These are phyloP conservation scores for Helicoverpa armigera DNA, from an alignment of 1,140 invertebrate genomes.

Conservation along the genomic window DNA sequence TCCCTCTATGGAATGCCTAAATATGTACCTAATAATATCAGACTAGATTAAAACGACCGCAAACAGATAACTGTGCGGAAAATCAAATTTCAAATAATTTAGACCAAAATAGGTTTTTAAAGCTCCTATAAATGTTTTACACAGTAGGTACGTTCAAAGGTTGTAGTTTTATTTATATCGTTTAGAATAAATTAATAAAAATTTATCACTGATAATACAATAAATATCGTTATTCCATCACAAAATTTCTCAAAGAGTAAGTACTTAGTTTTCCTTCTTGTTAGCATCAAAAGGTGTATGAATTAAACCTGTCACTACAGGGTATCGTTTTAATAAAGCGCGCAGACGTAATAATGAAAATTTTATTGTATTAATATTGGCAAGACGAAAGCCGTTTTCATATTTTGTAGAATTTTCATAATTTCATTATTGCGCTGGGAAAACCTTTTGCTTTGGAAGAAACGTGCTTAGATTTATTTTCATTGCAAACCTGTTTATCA, in stretches of 20 bases:
- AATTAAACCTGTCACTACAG: conserved; percentile 28
- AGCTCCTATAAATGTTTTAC: no score
- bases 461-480: conserved; percentile 22
- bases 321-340: conserved; percentile 17
- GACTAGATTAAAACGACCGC: no score
- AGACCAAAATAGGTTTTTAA: no score
- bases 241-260: conserved; percentile 4
- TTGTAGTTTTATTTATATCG: no score
- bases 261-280: not conserved
- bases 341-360: conserved; percentile 28
- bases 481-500: conserved; percentile 9
- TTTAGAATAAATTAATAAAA: no score
- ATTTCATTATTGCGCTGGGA: conserved; percentile 7
- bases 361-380: conserved; percentile 24
- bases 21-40: no score
- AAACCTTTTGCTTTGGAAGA: not conserved
- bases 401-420: conserved; percentile 1
- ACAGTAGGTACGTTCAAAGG: no score
- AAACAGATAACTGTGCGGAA: no score
- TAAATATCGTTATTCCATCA: conserved; percentile 14
- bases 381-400: conserved; percentile 4
- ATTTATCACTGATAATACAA: not conserved
- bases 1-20: no score
- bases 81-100: no score
- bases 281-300: not conserved